Conservation (phyloP, 2,888 invertebrate species). For the Mayetiola destructor region DNA sequence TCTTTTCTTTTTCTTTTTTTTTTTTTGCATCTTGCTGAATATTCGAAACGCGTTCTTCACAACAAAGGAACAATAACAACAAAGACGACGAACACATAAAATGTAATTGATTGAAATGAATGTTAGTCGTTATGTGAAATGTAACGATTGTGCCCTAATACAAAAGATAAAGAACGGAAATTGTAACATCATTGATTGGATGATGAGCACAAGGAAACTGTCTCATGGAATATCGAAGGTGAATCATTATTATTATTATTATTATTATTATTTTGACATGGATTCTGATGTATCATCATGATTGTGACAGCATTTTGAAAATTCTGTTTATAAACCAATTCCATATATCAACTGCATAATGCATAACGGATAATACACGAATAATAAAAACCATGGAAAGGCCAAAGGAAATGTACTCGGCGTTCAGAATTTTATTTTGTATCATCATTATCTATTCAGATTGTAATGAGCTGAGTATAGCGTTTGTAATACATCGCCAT, state of each 20-base stretch:
- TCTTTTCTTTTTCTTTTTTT: too few species aligned
- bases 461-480: not conserved
- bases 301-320: not conserved
- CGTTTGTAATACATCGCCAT: not conserved
- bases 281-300: not conserved
- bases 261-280: not conserved
- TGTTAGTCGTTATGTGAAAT: conserved; percentile 6
- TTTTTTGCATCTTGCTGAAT: too few species aligned
- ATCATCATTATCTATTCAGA: not conserved
- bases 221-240: not conserved
- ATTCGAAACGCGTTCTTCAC: too few species aligned
- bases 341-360: not conserved
- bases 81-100: conserved; percentile 10
- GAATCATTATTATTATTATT: too few species aligned
- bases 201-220: not conserved
- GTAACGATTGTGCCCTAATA: not conserved
- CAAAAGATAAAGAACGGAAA: too few species aligned
- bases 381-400: too few species aligned
- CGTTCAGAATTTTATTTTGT: too few species aligned
- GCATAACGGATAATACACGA: not conserved
- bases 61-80: not conserved
- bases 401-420: too few species aligned
- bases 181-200: too few species aligned
- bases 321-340: conserved; percentile 3
- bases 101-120: conserved; percentile 9